A percentile compares a stretch with the other conserved stretches of the same genome.
phyloP scores from a whole-genome alignment of 2,797 vertebrate species.

The Epinephelus coioides region DNA sequence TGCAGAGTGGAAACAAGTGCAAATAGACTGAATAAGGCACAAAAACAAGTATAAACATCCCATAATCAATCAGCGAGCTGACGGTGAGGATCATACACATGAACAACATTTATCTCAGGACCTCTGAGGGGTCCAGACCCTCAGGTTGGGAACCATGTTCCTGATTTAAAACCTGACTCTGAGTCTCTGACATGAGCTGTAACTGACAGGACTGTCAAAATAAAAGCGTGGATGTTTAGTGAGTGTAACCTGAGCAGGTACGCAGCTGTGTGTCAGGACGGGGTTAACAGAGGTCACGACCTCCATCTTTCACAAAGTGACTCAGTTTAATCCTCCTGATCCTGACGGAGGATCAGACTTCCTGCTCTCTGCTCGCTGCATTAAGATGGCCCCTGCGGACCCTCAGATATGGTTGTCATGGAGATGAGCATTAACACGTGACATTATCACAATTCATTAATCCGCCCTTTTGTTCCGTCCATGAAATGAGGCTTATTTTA shows the following conservation, averaged over 20 bases:
- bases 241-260: neutral
- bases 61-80: no score
- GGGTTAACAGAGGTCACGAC: neutral
- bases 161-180: no score
- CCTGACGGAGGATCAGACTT: constrained; percentile 52
- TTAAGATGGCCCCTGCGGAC: constrained; percentile 52
- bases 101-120: no score
- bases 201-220: no score
- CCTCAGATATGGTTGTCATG: constrained; percentile 66
- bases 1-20: no score
- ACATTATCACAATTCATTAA: constrained; percentile 56
- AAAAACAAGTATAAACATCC: no score
- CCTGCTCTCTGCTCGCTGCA: constrained; percentile 19
- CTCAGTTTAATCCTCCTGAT: constrained; percentile 49
- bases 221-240: no score
- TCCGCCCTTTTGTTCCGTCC: constrained; percentile 46
- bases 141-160: no score
- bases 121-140: no score
- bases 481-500: constrained; percentile 18
- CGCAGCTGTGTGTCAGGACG: neutral
- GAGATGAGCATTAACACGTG: constrained; percentile 56
- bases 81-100: no score
- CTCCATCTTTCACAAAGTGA: constrained; percentile 2
- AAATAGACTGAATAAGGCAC: no score
- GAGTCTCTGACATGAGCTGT: no score